Conservation (phyloP, 1,140 invertebrate species). For the Helicoverpa armigera region DNA sequence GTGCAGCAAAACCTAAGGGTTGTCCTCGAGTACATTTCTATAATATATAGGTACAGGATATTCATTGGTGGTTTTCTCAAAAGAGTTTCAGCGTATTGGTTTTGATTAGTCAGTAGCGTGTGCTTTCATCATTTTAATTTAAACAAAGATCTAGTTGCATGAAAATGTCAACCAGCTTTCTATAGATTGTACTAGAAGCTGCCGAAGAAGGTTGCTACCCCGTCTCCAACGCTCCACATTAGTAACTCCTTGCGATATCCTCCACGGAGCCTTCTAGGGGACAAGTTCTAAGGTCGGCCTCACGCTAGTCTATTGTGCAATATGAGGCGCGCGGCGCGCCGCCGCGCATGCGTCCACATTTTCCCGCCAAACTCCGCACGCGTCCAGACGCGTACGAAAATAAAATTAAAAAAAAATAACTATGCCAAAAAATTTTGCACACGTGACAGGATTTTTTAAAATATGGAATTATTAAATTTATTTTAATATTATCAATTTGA, state of each 20-base stretch:
- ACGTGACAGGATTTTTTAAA: constrained; percentile 1
- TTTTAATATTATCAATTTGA: constrained; percentile 8
- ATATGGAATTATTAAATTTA: constrained; percentile 25
- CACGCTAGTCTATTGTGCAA: constrained; percentile 73
- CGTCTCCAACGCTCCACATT: neutral
- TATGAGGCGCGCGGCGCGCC: constrained; percentile 69
- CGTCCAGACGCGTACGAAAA: constrained; percentile 65
- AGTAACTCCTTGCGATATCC: constrained; percentile 38
- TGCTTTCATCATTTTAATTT: no score
- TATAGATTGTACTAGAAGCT: neutral
- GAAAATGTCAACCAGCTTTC: neutral
- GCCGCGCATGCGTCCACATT: constrained; percentile 75
- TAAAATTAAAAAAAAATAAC: constrained; percentile 49
- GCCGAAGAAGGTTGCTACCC: neutral
- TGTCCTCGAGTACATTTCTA: no score
- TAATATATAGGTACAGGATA: no score
- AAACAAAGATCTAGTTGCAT: neutral
- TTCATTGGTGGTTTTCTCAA: no score
- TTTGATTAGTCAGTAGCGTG: neutral
- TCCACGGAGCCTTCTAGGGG: constrained; percentile 49
- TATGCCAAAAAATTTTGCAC: constrained; percentile 20
- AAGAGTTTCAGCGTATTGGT: no score
- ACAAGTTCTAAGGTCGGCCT: constrained; percentile 55
- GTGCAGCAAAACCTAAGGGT: no score
- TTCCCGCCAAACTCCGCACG: constrained; percentile 74